Evolutionary conservation across 2,113 vertebrate genomes (phyloP), one percentile per base, ranked within the genome.

Genomic region (Clarias batrachus): DNA sequence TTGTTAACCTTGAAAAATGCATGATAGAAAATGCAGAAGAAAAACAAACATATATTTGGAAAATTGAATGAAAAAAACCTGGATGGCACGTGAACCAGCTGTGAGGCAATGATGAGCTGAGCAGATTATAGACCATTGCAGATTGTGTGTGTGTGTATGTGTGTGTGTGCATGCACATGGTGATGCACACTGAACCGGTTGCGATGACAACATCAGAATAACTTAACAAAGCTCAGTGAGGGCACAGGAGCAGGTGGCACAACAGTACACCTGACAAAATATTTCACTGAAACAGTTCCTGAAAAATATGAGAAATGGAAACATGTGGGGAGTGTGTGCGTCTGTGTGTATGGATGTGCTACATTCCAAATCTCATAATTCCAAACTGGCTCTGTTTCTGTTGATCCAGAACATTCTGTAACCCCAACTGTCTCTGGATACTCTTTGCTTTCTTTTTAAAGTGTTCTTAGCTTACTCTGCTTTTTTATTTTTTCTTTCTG

Each of bases 101-200:
- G 52, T 54, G 66, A 74, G 78, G 37, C 52, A 57, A 74, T 14
- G 33, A 73, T 52, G 71, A 81, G 65, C 65, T 70, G 63, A 81
- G 78, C 33, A 62, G 79, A 54, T 37, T 48, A 59, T 54, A 83
- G 41, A 88, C 82, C 56, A 82, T 76, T 85, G 90, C 83, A 0
- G 0, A 57, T 19, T 89, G 78, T 84, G 65, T 74, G 21, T 86
- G 23, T 80, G 71, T 66, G 48, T 85, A 63, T 83, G 56, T 83
- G 78, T 66, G 59, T 17, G 66, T 71, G 41, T 63, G 66, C 86
- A 76, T 13, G 27, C 23, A 30, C 83, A 85, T 33, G 84, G 30
- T 63, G 71, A 80, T 41, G 48, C 76, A 54, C 81, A 52, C 41
- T 68, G 21, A 81, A 77, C 65, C 52, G 48, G 83, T 82, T 78